Percentiles rank a stretch among this genome's conserved stretches.
These are phyloP conservation scores for Glomeris maerens DNA, from an alignment of 1,140 invertebrate genomes.

Conservation along the genomic window DNA sequence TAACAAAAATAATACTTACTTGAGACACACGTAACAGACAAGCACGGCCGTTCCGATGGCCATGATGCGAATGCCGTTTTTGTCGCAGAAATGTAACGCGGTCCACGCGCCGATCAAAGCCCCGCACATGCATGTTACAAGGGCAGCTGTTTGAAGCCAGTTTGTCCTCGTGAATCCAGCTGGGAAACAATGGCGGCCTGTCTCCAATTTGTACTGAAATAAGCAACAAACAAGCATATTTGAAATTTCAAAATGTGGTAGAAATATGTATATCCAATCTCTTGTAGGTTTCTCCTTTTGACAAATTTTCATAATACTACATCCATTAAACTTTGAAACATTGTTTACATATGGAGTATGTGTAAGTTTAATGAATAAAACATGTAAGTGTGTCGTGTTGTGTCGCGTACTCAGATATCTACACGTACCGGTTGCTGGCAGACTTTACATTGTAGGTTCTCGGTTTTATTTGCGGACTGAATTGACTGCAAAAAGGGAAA, in stretches of 20 bases:
- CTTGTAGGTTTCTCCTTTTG: no score
- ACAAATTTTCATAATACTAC: no score
- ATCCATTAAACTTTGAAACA: background rate
- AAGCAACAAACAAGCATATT: conserved; percentile 41
- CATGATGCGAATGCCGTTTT: conserved; percentile 58
- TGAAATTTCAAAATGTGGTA: no score
- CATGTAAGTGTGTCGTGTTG: no score
- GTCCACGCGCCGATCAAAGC: conserved; percentile 64
- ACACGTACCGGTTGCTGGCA: conserved; percentile 58
- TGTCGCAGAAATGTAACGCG: conserved; percentile 58
- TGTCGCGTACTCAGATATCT: no score
- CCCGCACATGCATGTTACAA: conserved; percentile 52
- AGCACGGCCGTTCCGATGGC: conserved; percentile 63
- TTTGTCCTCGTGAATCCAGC: conserved; percentile 50
- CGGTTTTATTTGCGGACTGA: conserved; percentile 46
- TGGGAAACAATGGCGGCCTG: conserved; percentile 42
- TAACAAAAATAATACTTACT: conserved; percentile 35
- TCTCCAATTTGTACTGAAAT: conserved; percentile 46
- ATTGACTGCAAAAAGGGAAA: conserved; percentile 20
- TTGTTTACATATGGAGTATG: background rate
- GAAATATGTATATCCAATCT: no score
- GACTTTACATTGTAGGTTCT: conserved; percentile 59
- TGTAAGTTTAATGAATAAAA: no score
- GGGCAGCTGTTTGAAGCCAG: conserved; percentile 55
- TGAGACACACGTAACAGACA: conserved; percentile 67